Base-by-base conservation (phyloP, 2,113 vertebrate species). In the Pelvicachromis taeniatus region DNA sequence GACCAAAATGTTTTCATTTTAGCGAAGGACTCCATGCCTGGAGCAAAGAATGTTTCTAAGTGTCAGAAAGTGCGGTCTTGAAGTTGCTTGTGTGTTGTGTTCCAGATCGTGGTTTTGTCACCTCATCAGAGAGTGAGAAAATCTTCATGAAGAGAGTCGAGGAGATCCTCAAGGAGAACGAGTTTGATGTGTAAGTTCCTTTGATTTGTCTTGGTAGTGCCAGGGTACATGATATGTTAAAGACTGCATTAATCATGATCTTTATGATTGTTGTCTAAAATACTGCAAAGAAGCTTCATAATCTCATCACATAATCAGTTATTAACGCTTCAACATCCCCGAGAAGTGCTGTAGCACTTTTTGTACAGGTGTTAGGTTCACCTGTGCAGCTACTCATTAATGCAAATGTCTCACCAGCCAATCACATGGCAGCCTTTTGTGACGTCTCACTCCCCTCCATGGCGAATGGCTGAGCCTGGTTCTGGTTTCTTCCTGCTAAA, bases 81-180 rank as follows among this genome's bases (percentile, higher is more conserved):
- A 87, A 70, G 11, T 68, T 4, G 4, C 83, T 48, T 80, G 23
- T 88, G 48, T 87, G 5, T 77, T 91, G 53, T 78, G 94, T 97
- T 96, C 89, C 97, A 99, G 99, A 98, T 94, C 97, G 95, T 77
- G 97, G 93, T 80, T 96, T 96, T 93, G 88, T 97, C 84, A 89
- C 96, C 61, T 83, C 94, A 80, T 96, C 97, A 77, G 98, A 99
- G 90, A 98, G 97, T 87, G 98, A 99, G 95, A 97, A 96, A 79
- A 93, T 97, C 88, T 98, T 99, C 96, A 96, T 98, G 96, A 98
- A 97, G 95, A 97, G 97, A 89, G 94, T 99, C 84, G 97, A 97
- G 94, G 97, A 99, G 94, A 97, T 99, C 87, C 96, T 99, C 91
- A 97, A 96, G 93, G 97, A 98, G 93, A 97, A 97, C 89, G 94